These are phyloP conservation scores for Clarias batrachus DNA, from an alignment of 2,113 vertebrate genomes.

Conservation along the genomic window DNA sequence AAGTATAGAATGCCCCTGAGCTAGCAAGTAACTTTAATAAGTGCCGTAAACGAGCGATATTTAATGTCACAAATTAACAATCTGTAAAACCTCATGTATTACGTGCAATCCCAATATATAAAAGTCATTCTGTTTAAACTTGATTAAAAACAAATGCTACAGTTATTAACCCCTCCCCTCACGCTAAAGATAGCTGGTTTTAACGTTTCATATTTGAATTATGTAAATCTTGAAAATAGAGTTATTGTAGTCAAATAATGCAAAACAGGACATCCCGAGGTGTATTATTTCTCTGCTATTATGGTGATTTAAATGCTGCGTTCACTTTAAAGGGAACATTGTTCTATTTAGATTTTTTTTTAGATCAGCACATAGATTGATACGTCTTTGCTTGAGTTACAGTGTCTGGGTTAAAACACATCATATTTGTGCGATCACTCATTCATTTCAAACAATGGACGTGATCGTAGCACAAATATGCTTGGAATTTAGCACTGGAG, in stretches of 20 bases:
- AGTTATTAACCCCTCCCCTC: neutral
- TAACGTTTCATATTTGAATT: neutral
- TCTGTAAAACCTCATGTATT: neutral
- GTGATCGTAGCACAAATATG: too few relatives aligned
- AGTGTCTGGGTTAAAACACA: too few relatives aligned
- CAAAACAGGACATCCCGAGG: neutral
- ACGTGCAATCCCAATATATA: neutral
- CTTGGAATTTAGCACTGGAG: too few relatives aligned
- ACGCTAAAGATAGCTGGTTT: neutral
- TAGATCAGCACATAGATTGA: too few relatives aligned
- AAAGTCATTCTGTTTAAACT: neutral
- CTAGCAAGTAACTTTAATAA: slow-evolving; percentile 9
- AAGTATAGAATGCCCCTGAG: neutral
- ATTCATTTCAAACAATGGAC: too few relatives aligned
- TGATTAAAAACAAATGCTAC: too few relatives aligned
- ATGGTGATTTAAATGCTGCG: neutral
- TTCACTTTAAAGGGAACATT: too few relatives aligned
- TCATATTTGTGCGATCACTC: too few relatives aligned
- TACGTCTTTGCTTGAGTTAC: too few relatives aligned
- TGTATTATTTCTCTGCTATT: neutral
- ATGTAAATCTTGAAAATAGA: neutral
- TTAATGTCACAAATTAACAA: neutral
- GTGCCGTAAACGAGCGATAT: neutral
- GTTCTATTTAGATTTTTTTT: too few relatives aligned
- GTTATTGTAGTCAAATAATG: neutral